Evolutionary conservation across 2,113 vertebrate genomes (phyloP), one percentile per base, ranked within the genome.

Genomic region (Gadus chalcogrammus): DNA sequence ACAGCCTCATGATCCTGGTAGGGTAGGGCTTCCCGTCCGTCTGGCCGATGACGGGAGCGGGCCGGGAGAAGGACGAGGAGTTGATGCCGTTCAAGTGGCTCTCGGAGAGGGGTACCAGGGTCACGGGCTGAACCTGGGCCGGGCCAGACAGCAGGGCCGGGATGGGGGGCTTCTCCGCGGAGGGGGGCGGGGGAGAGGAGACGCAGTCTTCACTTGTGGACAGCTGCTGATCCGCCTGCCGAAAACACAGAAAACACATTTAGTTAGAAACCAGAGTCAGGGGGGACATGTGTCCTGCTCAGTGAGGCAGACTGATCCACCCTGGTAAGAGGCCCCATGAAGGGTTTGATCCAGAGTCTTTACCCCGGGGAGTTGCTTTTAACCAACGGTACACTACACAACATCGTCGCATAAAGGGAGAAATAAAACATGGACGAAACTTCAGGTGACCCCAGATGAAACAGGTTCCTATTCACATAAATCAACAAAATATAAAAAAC

Each of bases 1-100:
- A 95, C 67, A 97, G 90, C 59, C 87, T 93, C 86, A 94, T 88
- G 13, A 97, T 89, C 85, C 93, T 95, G 67, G 95, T 92, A 17
- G 94, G 85, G 73, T 91, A 91, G 35, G 90, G 84, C 55, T 92
- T 92, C 67, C 87, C 85, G 22, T 94, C 94, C 16, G 84, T 81
- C 16, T 82, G 84, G 60, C 88, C 91, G 2, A 89, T 83, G 4
- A 91, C 86, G 0, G 85, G 73, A 59, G 70, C 75, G 31, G 72
- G 81, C 77, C 90, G 81, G 75, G 89, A 58, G 1, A 86, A 88
- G 68, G 42, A 48, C 9, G 42, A 58, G 2, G 87, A 83, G 22
- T 85, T 89, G 0, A 91, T 78, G 59, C 86, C 80, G 8, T 91
- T 90, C 18, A 91, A 79, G 78, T 69, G 89, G 82, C 31, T 89